Percentiles rank a stretch among this genome's conserved stretches.
These are phyloP conservation scores for Ectemnius lituratus DNA, from an alignment of 2,888 invertebrate genomes.

Conservation along the genomic window DNA sequence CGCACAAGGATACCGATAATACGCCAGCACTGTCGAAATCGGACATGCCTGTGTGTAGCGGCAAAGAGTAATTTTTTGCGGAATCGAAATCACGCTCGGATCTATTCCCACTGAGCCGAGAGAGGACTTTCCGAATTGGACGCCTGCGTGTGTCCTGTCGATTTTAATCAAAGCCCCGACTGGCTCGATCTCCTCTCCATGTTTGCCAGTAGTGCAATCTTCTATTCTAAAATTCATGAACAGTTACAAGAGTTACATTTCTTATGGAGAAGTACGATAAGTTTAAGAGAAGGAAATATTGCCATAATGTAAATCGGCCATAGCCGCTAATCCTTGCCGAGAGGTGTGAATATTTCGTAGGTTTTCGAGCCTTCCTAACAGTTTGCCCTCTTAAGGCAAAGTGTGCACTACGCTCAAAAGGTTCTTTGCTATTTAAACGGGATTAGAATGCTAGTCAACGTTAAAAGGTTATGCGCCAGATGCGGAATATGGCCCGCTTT, in stretches of 20 bases:
- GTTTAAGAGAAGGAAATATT: no score
- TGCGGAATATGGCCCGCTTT: conserved; percentile 6
- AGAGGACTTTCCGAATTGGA: conserved; percentile 8
- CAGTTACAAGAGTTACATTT: conserved; percentile 6
- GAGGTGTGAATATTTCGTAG: neutral
- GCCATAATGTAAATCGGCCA: neutral
- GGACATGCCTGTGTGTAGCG: conserved; percentile 5
- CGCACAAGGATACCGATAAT: conserved; percentile 30
- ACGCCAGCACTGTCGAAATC: conserved; percentile 13
- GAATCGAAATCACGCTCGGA: conserved; percentile 13
- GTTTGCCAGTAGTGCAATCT: neutral
- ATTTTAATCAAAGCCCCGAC: conserved; percentile 33
- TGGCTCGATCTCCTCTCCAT: conserved; percentile 10
- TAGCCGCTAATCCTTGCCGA: neutral
- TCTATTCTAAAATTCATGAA: conserved; percentile 17
- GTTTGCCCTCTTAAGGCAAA: no score
- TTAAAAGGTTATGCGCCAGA: conserved; percentile 33
- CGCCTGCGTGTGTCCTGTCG: conserved; percentile 8
- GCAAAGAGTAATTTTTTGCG: conserved; percentile 35
- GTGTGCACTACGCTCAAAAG: neutral
- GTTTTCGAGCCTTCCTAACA: conserved; percentile 20
- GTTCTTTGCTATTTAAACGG: conserved; percentile 34
- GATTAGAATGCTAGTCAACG: conserved; percentile 43
- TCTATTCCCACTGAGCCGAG: neutral
- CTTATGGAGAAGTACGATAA: no score